A percentile compares a stretch with the other conserved stretches of the same genome.
Evolutionary conservation across 2,888 invertebrate species (phyloP).

Genomic region (Caenorhabditis wallacei): DNA sequence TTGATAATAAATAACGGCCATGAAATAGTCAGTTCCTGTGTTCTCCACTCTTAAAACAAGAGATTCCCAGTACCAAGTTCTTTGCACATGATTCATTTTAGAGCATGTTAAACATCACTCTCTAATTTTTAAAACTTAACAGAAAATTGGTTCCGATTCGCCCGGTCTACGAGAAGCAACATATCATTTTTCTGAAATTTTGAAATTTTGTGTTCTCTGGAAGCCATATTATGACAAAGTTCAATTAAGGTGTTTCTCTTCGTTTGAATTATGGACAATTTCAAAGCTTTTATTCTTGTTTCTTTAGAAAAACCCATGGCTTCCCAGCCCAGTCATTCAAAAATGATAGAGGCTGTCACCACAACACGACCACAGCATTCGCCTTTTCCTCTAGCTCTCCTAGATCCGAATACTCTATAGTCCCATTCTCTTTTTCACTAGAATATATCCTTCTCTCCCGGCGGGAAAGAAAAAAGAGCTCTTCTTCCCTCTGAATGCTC

Average conservation of each 20-base stretch:
- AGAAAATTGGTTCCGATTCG: too few species aligned
- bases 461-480: slow-evolving; percentile 26
- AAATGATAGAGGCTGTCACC: slow-evolving; percentile 61
- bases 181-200: neutral
- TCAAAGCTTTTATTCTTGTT: neutral
- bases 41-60: too few species aligned
- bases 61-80: too few species aligned
- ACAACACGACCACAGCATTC: slow-evolving; percentile 54
- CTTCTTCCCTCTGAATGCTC: neutral
- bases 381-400: slow-evolving; percentile 13
- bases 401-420: too few species aligned
- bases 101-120: too few species aligned
- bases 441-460: neutral
- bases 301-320: slow-evolving; percentile 19
- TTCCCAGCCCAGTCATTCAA: slow-evolving; percentile 37
- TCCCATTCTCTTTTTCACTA: neutral
- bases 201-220: neutral
- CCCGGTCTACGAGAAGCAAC: too few species aligned
- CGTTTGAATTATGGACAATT: neutral
- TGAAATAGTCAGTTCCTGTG: too few species aligned
- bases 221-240: slow-evolving; percentile 1
- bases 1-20: too few species aligned
- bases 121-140: too few species aligned
- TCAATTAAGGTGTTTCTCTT: neutral
- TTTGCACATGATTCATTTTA: too few species aligned